These are phyloP conservation scores for Phyllotreta cruciferae DNA, from an alignment of 2,888 invertebrate species.

Conservation along the genomic window DNA sequence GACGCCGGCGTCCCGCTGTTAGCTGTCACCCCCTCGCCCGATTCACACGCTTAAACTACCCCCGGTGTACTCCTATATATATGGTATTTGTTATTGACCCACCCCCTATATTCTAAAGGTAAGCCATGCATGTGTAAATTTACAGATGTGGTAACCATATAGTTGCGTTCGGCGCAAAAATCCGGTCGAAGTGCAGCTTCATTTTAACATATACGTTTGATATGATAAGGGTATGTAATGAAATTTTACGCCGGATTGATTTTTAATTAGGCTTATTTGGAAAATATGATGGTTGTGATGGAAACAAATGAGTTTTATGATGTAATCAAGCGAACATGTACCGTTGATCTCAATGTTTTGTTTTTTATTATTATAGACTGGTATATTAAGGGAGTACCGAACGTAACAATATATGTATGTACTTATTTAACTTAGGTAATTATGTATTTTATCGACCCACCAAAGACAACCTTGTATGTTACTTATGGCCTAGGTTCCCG, in stretches of 20 bases:
- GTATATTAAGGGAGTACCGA: not conserved
- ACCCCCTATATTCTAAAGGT: constrained; percentile 16
- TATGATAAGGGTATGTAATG: not conserved
- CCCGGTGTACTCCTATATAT: constrained; percentile 1
- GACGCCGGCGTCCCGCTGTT: constrained; percentile 53
- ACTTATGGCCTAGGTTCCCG: constrained; percentile 4
- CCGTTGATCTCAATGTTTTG: constrained; percentile 8
- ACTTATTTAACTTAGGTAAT: constrained; percentile 10
- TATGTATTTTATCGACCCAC: not conserved
- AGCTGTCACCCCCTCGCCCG: constrained; percentile 48
- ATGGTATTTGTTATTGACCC: constrained; percentile 21
- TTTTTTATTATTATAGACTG: constrained; percentile 13
- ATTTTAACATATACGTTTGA: not conserved
- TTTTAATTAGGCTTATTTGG: not conserved
- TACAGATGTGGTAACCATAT: not conserved
- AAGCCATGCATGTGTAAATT: constrained; percentile 3
- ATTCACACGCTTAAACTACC: constrained; percentile 32
- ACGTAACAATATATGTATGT: constrained; percentile 13
- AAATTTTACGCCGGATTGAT: not conserved
- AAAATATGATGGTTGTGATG: constrained; percentile 6
- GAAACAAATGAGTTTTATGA: not conserved
- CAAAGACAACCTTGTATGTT: constrained; percentile 3
- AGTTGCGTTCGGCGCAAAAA: constrained; percentile 14
- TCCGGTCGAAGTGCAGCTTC: no score
- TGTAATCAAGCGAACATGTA: constrained; percentile 9